phyloP scores from a whole-genome alignment of 2,888 invertebrate genomes.

The Drosophila nr. perissopoda region DNA sequence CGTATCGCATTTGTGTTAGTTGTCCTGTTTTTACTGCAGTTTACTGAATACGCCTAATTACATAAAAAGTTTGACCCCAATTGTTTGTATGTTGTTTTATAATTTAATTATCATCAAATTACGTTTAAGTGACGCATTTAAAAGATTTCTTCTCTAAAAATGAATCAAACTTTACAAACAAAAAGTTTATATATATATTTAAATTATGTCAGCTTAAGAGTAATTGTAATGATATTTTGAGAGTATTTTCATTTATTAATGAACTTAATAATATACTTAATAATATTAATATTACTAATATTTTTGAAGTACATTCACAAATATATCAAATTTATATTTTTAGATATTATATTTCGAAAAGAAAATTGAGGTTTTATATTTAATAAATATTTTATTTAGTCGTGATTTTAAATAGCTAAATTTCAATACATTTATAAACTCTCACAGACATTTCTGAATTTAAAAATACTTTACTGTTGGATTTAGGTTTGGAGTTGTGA shows the following conservation, averaged over 20 bases:
- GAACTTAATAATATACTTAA: neutral
- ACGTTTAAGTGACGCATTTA: neutral
- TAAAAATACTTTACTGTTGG: neutral
- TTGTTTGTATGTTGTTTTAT: neutral
- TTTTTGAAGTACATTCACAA: neutral
- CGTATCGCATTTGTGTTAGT: slow-evolving; percentile 51
- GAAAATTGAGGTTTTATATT: neutral
- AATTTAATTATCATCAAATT: slow-evolving; percentile 35
- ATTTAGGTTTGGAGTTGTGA: neutral
- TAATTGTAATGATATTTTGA: neutral
- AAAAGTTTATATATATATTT: neutral
- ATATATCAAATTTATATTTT: neutral
- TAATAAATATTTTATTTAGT: neutral
- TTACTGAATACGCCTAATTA: slow-evolving; percentile 50
- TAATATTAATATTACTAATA: too few species aligned
- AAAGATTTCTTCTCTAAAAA: neutral
- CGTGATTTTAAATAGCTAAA: too few species aligned
- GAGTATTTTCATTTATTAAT: neutral
- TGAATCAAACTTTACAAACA: neutral
- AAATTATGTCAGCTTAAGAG: neutral
- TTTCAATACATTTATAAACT: neutral
- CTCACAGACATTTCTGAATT: neutral
- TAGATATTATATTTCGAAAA: neutral
- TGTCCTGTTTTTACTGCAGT: slow-evolving; percentile 30
- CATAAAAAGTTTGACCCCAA: slow-evolving; percentile 31